phyloP scores from a whole-genome alignment of 53 echinoderm and acorn worm species.

The Stichopus horrens region DNA sequence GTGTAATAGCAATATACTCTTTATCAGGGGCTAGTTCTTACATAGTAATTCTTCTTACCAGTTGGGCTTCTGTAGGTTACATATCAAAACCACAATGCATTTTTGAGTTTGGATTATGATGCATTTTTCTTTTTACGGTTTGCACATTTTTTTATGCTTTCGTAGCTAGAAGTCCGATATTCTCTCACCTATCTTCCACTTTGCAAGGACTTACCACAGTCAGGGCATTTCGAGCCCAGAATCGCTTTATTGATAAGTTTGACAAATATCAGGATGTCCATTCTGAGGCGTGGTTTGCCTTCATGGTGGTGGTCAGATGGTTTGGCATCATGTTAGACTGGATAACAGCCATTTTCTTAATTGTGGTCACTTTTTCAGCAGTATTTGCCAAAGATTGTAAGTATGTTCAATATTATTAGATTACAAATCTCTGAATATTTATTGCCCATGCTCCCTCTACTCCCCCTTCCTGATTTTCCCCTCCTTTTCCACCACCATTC shows the following conservation, averaged over 20 bases:
- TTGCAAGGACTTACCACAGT: constrained; percentile 66
- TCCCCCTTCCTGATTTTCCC: too few species aligned
- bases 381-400: constrained; percentile 59
- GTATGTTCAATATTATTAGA: neutral
- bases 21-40: too few species aligned
- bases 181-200: constrained; percentile 71
- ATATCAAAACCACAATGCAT: too few species aligned
- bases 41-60: too few species aligned
- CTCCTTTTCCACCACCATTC: too few species aligned
- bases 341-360: constrained; percentile 51
- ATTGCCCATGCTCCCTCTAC: too few species aligned
- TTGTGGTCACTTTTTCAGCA: constrained; percentile 58
- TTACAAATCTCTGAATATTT: too few species aligned
- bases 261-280: constrained; percentile 72
- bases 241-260: constrained; percentile 57
- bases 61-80: too few species aligned
- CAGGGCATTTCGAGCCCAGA: constrained; percentile 64
- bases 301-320: constrained; percentile 64
- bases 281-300: constrained; percentile 69
- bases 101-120: too few species aligned
- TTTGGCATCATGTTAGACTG: constrained; percentile 69
- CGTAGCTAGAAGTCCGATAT: constrained; percentile 75
- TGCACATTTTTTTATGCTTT: neutral
- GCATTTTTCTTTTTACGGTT: too few species aligned
- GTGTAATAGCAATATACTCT: too few species aligned